phyloP scores from a whole-genome alignment of 1,140 invertebrate species.

The Ceratina calcarata region DNA sequence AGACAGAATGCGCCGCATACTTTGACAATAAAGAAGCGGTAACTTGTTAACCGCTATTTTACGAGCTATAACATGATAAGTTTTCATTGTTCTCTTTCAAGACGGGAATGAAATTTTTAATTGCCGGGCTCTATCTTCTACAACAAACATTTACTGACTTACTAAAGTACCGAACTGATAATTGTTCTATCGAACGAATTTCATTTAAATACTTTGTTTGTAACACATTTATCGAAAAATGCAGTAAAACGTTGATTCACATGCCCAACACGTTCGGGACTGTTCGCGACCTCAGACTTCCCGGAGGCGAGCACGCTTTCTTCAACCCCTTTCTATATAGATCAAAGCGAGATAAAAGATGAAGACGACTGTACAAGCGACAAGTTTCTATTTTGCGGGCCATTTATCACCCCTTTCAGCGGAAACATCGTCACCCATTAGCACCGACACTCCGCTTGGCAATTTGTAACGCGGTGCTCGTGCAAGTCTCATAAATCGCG shows the following conservation, averaged over 20 bases:
- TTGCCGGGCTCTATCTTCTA: not conserved
- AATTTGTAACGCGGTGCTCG: slow-evolving; percentile 1
- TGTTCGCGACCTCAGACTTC: no score
- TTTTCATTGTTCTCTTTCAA: not conserved
- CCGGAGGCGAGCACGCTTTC: no score
- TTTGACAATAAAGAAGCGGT: slow-evolving; percentile 1
- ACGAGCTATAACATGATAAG: not conserved
- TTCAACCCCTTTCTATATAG: no score
- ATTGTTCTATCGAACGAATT: no score
- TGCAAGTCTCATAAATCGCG: not conserved
- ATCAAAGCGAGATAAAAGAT: no score
- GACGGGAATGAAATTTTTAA: not conserved
- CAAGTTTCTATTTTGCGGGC: not conserved
- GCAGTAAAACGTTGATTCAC: no score
- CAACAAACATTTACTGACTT: no score
- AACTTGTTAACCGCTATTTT: not conserved
- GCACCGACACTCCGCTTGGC: not conserved
- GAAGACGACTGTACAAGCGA: no score
- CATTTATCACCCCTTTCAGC: not conserved
- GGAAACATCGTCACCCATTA: not conserved
- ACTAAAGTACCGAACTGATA: no score
- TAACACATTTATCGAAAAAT: no score
- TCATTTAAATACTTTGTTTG: no score
- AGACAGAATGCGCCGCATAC: not conserved
- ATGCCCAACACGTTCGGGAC: no score